Percentiles rank a stretch among this genome's conserved stretches.
Evolutionary conservation across 2,888 invertebrate genomes (phyloP).

Genomic region (Oxyscelio sp.): DNA sequence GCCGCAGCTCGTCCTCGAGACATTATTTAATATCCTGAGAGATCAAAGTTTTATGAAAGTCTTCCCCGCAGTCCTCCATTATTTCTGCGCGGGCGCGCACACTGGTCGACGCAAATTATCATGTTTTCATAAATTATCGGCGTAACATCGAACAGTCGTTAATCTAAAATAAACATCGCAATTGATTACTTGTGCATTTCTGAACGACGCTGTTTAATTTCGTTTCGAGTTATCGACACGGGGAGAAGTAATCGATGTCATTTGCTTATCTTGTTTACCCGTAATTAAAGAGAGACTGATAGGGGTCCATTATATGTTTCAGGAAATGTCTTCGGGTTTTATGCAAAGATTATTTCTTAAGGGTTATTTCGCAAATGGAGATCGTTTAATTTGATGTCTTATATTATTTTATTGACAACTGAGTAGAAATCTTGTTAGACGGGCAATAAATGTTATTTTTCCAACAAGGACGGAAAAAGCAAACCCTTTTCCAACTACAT

Average conservation of each 20-base stretch:
- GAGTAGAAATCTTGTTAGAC: too few species aligned
- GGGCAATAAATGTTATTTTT: too few species aligned
- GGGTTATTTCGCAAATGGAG: too few species aligned
- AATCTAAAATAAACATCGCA: constrained; percentile 27
- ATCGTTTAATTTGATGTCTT: too few species aligned
- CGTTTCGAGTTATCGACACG: constrained; percentile 21
- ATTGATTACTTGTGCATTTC: constrained; percentile 13
- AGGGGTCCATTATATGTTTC: neutral
- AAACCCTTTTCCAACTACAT: too few species aligned
- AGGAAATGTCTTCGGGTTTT: neutral
- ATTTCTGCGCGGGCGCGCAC: neutral
- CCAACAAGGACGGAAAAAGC: too few species aligned
- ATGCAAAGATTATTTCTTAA: too few species aligned
- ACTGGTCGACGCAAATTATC: constrained; percentile 10
- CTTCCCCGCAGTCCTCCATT: neutral
- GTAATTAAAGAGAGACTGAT: constrained; percentile 19
- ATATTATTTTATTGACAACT: too few species aligned
- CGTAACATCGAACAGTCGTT: constrained; percentile 7
- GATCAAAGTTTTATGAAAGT: neutral
- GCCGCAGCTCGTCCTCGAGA: too few species aligned
- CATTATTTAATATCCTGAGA: too few species aligned
- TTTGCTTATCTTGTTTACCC: constrained; percentile 29
- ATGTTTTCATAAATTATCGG: constrained; percentile 21
- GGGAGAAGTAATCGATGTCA: constrained; percentile 5
- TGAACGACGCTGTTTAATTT: constrained; percentile 7